Evolutionary conservation across 2,888 invertebrate genomes (phyloP).

Genomic region (Rhodophaea formosa): DNA sequence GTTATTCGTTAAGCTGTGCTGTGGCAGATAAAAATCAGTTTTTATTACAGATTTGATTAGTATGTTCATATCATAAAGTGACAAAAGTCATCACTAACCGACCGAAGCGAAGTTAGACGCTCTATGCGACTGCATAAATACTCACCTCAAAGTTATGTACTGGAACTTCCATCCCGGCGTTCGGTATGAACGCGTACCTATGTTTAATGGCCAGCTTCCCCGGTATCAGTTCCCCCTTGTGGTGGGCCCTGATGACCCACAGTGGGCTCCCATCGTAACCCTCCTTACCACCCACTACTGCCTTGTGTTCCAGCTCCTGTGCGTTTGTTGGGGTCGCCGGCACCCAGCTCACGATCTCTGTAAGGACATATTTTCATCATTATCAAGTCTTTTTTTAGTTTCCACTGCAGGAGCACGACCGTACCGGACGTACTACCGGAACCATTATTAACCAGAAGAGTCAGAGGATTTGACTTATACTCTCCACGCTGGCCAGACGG

Average conservation of each 20-base stretch:
- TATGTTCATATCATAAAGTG: no score
- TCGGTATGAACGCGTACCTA: conserved; percentile 60
- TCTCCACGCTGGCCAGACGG: no score
- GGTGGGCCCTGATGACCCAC: conserved; percentile 68
- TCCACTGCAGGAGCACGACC: no score
- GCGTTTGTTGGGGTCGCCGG: conserved; percentile 51
- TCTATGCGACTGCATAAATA: not conserved
- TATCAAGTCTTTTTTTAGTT: no score
- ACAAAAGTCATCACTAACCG: no score
- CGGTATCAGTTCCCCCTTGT: conserved; percentile 63
- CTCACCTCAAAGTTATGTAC: conserved; percentile 73
- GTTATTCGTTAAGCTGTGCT: no score
- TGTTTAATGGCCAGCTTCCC: conserved; percentile 69
- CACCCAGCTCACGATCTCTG: conserved; percentile 59
- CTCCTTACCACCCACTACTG: conserved; percentile 65
- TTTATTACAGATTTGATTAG: no score
- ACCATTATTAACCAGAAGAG: no score
- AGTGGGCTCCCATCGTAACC: conserved; percentile 71
- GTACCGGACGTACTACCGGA: no score
- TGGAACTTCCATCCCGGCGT: conserved; percentile 60
- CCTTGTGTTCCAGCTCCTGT: conserved; percentile 44
- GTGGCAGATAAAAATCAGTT: no score
- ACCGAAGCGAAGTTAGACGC: no score
- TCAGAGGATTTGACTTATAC: no score
- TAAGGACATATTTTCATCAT: conserved; percentile 17